A percentile compares a stretch with the other conserved stretches of the same genome.
Conservation (phyloP, 1,140 invertebrate genomes). For the Mactra quadrangularis region DNA sequence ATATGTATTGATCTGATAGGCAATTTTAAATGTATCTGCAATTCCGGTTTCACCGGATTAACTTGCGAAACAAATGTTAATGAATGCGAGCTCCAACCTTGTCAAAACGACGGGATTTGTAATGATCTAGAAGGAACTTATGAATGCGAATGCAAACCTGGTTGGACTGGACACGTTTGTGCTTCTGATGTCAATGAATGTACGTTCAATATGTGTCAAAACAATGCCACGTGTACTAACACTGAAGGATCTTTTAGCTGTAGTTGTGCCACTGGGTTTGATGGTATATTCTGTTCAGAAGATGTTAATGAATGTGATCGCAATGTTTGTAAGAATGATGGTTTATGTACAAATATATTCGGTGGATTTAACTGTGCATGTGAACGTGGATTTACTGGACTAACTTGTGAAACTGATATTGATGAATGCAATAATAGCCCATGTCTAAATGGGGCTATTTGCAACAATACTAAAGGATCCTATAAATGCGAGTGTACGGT, state of each 20-base stretch:
- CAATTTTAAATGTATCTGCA: background rate
- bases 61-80: background rate
- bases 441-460: background rate
- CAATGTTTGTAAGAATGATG: background rate
- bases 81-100: background rate
- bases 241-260: no score
- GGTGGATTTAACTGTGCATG: constrained; percentile 41
- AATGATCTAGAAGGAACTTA: constrained; percentile 75
- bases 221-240: no score
- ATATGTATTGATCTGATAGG: constrained; percentile 83
- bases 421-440: background rate
- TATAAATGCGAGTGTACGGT: background rate
- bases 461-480: constrained; percentile 1
- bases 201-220: constrained; percentile 60
- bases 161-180: constrained; percentile 84
- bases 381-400: background rate
- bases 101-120: constrained; percentile 74
- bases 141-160: constrained; percentile 1
- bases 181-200: constrained; percentile 88
- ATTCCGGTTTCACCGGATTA: background rate
- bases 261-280: background rate
- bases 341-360: constrained; percentile 29
- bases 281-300: background rate
- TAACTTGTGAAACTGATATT: background rate
- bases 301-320: background rate